phyloP scores from a whole-genome alignment of 2,888 invertebrate genomes.

The Lasioglossum villosulum region DNA sequence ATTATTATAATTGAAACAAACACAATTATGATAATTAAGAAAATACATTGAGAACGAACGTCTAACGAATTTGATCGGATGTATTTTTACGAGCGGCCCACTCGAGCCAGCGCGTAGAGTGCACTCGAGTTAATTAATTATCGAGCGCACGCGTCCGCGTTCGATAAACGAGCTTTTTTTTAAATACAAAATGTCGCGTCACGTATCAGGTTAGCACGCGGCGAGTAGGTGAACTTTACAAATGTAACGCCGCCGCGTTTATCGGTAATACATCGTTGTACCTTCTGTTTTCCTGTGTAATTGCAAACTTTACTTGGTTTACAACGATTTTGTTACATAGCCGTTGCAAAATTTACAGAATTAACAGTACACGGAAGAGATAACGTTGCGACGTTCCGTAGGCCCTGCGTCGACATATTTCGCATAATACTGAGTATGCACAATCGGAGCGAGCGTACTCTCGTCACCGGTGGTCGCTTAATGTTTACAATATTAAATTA shows the following conservation, averaged over 20 bases:
- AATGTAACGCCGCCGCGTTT: conserved; percentile 69
- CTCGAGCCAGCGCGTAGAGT: no score
- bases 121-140: conserved; percentile 31
- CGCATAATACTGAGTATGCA: background rate
- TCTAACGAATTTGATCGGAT: background rate
- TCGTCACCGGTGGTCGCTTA: background rate
- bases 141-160: background rate
- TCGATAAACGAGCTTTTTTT: conserved; percentile 74
- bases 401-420: background rate
- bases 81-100: background rate
- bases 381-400: accelerated
- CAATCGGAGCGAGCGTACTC: background rate
- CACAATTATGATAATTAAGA: no score
- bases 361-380: background rate
- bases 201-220: conserved; percentile 79
- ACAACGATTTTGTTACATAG: conserved; percentile 65
- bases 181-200: conserved; percentile 82
- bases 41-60: background rate
- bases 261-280: conserved; percentile 64
- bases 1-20: no score
- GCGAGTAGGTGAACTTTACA: conserved; percentile 71
- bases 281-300: conserved; percentile 80
- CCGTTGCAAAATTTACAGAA: conserved; percentile 16
- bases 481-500: background rate
- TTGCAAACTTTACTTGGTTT: conserved; percentile 79